Percentiles rank a stretch among this genome's conserved stretches.
Evolutionary conservation across 2,888 invertebrate species (phyloP).

Genomic region (Scaptomyza reducta): DNA sequence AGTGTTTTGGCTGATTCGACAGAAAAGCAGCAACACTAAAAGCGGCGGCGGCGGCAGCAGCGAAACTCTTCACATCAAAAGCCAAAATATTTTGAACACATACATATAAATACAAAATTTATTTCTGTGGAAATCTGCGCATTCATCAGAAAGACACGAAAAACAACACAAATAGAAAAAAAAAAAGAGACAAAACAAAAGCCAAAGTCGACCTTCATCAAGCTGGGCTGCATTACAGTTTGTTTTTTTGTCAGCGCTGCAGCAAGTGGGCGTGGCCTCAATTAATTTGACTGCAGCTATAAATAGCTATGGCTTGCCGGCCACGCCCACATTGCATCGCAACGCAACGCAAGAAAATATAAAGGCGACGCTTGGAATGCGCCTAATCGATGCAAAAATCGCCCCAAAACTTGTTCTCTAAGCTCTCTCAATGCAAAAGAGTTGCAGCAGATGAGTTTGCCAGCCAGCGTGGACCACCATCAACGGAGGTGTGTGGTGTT

Average conservation of each 20-base stretch:
- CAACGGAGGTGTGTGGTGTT: constrained; percentile 12
- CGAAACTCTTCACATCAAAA: constrained; percentile 43
- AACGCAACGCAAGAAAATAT: background rate
- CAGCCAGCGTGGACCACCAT: constrained; percentile 51
- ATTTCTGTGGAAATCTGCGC: constrained; percentile 75
- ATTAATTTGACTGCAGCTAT: constrained; percentile 78
- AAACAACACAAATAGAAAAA: constrained; percentile 7
- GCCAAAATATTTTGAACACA: constrained; percentile 45
- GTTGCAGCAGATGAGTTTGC: constrained; percentile 6
- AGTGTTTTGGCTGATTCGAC: constrained; percentile 72
- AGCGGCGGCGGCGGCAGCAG: constrained; percentile 12
- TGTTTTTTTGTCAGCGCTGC: constrained; percentile 66
- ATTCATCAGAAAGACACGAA: constrained; percentile 67
- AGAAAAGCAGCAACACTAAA: constrained; percentile 42
- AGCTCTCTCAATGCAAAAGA: constrained; percentile 26
- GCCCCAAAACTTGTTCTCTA: constrained; percentile 73
- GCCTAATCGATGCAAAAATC: constrained; percentile 78
- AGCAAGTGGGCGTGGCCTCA: constrained; percentile 71
- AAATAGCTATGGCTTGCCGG: constrained; percentile 59
- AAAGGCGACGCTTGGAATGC: constrained; percentile 73
- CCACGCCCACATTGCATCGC: constrained; percentile 59
- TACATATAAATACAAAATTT: constrained; percentile 8
- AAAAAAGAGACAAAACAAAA: constrained; percentile 21
- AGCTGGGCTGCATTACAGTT: constrained; percentile 62
- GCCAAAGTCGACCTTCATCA: constrained; percentile 69